Evolutionary conservation across 2,113 vertebrate species (phyloP), one percentile per base, ranked within the genome.

Genomic region (Cavia porcellus): DNA sequence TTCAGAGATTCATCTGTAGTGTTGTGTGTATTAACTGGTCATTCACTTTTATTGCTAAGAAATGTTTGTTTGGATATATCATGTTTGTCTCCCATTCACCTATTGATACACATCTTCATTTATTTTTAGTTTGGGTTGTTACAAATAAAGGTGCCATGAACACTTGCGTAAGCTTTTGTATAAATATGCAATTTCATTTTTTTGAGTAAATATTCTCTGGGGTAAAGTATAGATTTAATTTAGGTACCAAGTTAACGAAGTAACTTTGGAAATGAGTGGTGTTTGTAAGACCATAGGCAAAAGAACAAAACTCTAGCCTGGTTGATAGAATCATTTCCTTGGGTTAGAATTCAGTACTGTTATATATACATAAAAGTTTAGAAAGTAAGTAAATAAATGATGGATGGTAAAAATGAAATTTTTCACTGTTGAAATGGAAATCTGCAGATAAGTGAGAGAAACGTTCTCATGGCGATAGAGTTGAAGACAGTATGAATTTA

Each of bases 1-100:
- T 57, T 93, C 87, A 94, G 68, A 86, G 50, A 74, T 68, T 91
- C 50, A 88, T 62, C 55, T 32, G 66, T 61, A 89, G 72, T 81
- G 8, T 75, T 94, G 10, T 57, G 92, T 19, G 7, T 25, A 66
- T 59, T 59, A 59, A 42, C 52, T 62, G 32, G 35, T 85, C 17
- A 50, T 57, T 83, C 4, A 17, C 79, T 83, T 55, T 74, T 74
- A 55, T 30, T 81, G 55, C 11, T 66, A 14, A 93, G 45, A 47
- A n/a, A 32, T 55, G 84, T 84, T 90, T 89, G 5, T 64, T 66
- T 66, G 64, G 64, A 32, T 30, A 14, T 66, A 66, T 32, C 12
- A 66, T 66, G 32, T 66, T 66, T 66, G 64, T 66, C 30, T 66
- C 32, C 64, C 61, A 30, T 66, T 66, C 15, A 83, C 15, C 8